phyloP scores from a whole-genome alignment of 1,140 invertebrate species.

The Scylla paramamosain region DNA sequence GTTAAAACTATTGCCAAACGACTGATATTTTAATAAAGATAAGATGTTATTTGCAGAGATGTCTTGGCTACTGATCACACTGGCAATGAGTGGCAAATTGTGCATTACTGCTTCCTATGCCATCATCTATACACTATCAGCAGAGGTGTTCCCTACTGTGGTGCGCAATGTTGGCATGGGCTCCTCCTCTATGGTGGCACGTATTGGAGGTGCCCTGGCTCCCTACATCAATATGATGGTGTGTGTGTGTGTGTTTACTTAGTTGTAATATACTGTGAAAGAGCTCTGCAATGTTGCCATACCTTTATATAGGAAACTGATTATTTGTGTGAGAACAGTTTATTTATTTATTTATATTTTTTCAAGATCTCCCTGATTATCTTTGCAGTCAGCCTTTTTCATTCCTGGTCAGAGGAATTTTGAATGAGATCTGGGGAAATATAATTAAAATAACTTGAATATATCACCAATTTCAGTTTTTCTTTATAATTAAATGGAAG shows the following conservation, averaged over 20 bases:
- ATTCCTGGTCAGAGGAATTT: too few relatives aligned
- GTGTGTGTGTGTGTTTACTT: neutral
- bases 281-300: conserved; percentile 84
- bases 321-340: too few relatives aligned
- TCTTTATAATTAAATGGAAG: too few relatives aligned
- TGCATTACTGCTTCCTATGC: conserved; percentile 92
- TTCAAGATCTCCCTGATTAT: too few relatives aligned
- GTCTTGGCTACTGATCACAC: conserved; percentile 49
- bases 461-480: too few relatives aligned
- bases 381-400: too few relatives aligned
- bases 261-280: neutral
- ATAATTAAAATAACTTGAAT: too few relatives aligned
- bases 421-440: too few relatives aligned
- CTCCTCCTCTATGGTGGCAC: conserved; percentile 76
- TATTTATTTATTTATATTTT: too few relatives aligned
- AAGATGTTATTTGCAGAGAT: conserved; percentile 29
- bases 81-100: conserved; percentile 89
- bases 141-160: conserved; percentile 90
- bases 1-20: neutral
- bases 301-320: conserved; percentile 81
- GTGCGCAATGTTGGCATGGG: conserved; percentile 75
- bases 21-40: too few relatives aligned
- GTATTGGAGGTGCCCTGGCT: conserved; percentile 73
- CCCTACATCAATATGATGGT: conserved; percentile 72
- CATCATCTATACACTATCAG: conserved; percentile 88